phyloP scores from a whole-genome alignment of 2,888 invertebrate species.

The Aquatica leii region DNA sequence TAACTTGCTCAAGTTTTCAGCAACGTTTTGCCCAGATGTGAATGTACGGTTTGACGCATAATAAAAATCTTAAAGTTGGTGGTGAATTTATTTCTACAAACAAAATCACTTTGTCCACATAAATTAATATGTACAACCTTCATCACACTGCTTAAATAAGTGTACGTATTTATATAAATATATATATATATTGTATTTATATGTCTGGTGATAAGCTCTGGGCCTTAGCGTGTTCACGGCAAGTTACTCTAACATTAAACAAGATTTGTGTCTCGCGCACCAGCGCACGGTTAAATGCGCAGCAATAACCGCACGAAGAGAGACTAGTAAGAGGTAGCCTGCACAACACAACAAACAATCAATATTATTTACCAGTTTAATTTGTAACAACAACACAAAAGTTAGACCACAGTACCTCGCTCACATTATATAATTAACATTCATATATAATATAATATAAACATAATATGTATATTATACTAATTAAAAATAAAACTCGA shows the following conservation, averaged over 20 bases:
- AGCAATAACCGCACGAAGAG: conserved; percentile 48
- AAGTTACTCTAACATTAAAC: conserved; percentile 48
- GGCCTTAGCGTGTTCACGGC: conserved; percentile 53
- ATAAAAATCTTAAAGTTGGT: conserved; percentile 45
- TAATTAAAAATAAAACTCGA: conserved; percentile 53
- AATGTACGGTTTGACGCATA: no score
- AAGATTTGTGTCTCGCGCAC: conserved; percentile 50
- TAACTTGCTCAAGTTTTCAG: no score
- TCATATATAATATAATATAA: conserved; percentile 48
- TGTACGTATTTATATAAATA: conserved; percentile 58
- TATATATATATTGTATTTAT: conserved; percentile 47
- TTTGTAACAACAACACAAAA: conserved; percentile 52
- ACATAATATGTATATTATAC: conserved; percentile 51
- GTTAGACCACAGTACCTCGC: conserved; percentile 58
- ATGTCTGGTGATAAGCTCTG: conserved; percentile 57
- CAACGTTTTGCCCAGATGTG: no score
- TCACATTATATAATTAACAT: conserved; percentile 52
- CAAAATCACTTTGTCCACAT: conserved; percentile 60
- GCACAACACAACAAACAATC: conserved; percentile 52
- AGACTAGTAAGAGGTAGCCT: conserved; percentile 53
- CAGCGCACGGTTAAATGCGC: conserved; percentile 43
- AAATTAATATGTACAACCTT: conserved; percentile 62
- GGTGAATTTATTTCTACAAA: conserved; percentile 61
- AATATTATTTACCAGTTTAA: conserved; percentile 50
- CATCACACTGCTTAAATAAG: conserved; percentile 61